phyloP scores from a whole-genome alignment of 2,113 vertebrate species.

The Mirza zaza region DNA sequence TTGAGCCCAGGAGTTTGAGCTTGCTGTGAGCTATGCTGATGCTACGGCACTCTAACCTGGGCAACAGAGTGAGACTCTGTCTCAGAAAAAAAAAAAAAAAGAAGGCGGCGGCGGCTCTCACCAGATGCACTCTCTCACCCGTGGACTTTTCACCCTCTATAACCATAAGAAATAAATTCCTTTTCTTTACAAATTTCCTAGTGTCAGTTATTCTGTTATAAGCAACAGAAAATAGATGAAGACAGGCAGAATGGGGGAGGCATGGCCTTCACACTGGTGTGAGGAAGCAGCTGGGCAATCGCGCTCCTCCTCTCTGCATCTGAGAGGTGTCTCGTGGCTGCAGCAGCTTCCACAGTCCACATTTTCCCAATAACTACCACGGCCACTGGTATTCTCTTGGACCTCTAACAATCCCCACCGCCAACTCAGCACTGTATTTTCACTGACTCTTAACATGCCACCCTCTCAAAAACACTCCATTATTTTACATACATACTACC shows the following conservation, averaged over 20 bases:
- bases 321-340: not conserved
- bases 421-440: rapidly evolving
- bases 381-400: not conserved
- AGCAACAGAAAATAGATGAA: not conserved
- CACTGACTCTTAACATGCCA: not conserved
- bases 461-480: not conserved
- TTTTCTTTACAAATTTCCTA: not conserved
- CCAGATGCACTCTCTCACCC: not conserved
- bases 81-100: too few relatives aligned
- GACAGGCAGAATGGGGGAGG: not conserved
- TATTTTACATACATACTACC: not conserved
- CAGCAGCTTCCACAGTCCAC: not conserved
- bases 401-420: not conserved
- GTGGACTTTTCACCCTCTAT: not conserved
- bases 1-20: too few relatives aligned
- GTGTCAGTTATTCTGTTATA: not conserved
- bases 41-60: too few relatives aligned
- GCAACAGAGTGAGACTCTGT: too few relatives aligned
- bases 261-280: not conserved
- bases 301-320: rapidly evolving
- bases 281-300: too few relatives aligned
- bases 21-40: too few relatives aligned
- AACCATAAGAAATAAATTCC: not conserved
- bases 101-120: not conserved
- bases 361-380: not conserved